A percentile compares a stretch with the other conserved stretches of the same genome.
Conservation (phyloP, 2,888 invertebrate species). For the Bhutanitis thaidina region DNA sequence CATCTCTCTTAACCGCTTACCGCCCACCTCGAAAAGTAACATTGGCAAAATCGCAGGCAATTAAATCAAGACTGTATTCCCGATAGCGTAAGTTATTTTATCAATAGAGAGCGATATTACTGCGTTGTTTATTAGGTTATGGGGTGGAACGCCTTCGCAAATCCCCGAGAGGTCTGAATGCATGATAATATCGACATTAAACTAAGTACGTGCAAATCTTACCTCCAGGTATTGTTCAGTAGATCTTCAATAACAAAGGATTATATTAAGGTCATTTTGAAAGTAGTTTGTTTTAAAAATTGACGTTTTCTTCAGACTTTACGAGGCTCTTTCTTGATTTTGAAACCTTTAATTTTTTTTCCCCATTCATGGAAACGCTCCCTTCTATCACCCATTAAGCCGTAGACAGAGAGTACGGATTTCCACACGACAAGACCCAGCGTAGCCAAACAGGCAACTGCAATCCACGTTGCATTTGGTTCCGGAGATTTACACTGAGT, state of each 20-base stretch:
- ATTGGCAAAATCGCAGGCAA: constrained; percentile 21
- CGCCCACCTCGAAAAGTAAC: constrained; percentile 27
- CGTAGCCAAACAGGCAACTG: no score
- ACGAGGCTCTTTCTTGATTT: no score
- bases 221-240: constrained; percentile 34
- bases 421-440: no score
- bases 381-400: no score
- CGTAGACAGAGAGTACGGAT: no score
- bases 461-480: no score
- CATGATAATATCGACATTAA: constrained; percentile 45
- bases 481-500: no score
- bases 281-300: no score
- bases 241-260: constrained; percentile 15
- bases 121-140: constrained; percentile 51
- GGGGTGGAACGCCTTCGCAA: constrained; percentile 50
- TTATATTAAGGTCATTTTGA: neutral
- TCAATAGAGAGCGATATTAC: constrained; percentile 23
- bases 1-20: constrained; percentile 27
- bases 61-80: constrained; percentile 33
- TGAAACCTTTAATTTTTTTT: no score
- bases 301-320: no score
- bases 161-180: constrained; percentile 45
- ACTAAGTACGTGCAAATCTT: constrained; percentile 58
- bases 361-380: no score
- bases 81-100: constrained; percentile 33